Evolutionary conservation across 2,888 invertebrate genomes (phyloP), one percentile per base, ranked within the genome.

Genomic region (Mimachlamys varia): DNA sequence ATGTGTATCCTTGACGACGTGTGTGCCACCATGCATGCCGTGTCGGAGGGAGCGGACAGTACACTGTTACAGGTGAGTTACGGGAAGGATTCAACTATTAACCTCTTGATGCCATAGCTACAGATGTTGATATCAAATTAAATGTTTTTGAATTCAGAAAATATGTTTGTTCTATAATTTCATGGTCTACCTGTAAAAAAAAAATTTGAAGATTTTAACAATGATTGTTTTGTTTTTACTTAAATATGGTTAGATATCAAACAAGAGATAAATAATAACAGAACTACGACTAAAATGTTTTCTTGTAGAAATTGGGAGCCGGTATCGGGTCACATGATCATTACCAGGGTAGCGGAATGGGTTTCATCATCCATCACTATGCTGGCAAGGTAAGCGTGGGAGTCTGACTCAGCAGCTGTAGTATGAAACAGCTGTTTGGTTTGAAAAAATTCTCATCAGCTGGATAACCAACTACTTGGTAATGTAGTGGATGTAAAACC

Each of bases 11-110:
- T 98, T 89, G 98, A 98, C 94, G 98, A 98, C 96, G 97, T 98
- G 0, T 98, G 98, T 96, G 98, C 98, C 13, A 98, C 98, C 55
- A 97, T 98, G 96, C 98, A 98, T 95, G 98, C 98, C 7, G 98
- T 98, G 89, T 97, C 97, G 19, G 97, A 97, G 89, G 98, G 98
- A 0, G 98, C 97, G 0, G 98, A 98, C 95, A 95, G 97, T 49
- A 97, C 97, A 94, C 93, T 97, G 38, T 96, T 97, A 92, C 97
- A 97, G 96, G 96, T 96, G 90, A 88, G 92, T 91, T 27, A 53
- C 53, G 22, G 17, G n/a, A 49, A 17, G 37, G 22, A 88, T 2
- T 50, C 49, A 49, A 22, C 49, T 44, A 44, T 44, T 44, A 44
- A 7, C 44, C 7, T 44, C 7, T 44, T 44, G 44, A 44, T 3